Conservation (phyloP, 2,888 invertebrate genomes). For the Parelbella ahira region DNA sequence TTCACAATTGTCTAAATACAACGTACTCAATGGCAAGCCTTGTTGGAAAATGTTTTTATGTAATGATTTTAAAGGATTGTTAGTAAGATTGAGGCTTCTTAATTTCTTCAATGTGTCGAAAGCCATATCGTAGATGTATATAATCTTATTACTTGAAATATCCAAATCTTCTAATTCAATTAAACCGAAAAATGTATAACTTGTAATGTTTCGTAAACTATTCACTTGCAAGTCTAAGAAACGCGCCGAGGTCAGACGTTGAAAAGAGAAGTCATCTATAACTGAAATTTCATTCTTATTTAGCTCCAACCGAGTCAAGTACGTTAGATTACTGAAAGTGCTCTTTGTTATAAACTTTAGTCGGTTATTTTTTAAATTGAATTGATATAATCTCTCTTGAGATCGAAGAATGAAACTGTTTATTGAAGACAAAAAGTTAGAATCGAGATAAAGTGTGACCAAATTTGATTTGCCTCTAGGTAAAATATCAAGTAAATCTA, state of each 20-base stretch:
- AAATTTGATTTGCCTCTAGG: slow-evolving; percentile 85
- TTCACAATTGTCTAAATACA: slow-evolving; percentile 88
- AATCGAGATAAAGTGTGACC: slow-evolving; percentile 88
- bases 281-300: slow-evolving; percentile 89
- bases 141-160: slow-evolving; percentile 86
- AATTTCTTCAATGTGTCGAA: slow-evolving; percentile 89
- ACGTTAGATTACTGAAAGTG: slow-evolving; percentile 86
- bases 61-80: slow-evolving; percentile 86
- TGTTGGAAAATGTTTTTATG: slow-evolving; percentile 88
- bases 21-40: slow-evolving; percentile 85
- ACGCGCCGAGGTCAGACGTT: slow-evolving; percentile 86
- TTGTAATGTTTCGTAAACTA: slow-evolving; percentile 84
- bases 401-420: slow-evolving; percentile 87
- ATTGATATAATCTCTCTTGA: slow-evolving; percentile 89
- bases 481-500: slow-evolving; percentile 88
- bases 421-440: slow-evolving; percentile 86
- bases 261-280: slow-evolving; percentile 91
- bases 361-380: slow-evolving; percentile 90
- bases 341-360: slow-evolving; percentile 85
- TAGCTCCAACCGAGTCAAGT: slow-evolving; percentile 87
- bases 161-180: slow-evolving; percentile 89
- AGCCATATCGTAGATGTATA: slow-evolving; percentile 85
- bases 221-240: slow-evolving; percentile 90
- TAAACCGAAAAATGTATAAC: slow-evolving; percentile 87
- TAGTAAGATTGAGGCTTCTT: slow-evolving; percentile 88